Evolutionary conservation across 2,888 invertebrate species (phyloP), one percentile per base, ranked within the genome.

Genomic region (Epistrophe grossulariae): DNA sequence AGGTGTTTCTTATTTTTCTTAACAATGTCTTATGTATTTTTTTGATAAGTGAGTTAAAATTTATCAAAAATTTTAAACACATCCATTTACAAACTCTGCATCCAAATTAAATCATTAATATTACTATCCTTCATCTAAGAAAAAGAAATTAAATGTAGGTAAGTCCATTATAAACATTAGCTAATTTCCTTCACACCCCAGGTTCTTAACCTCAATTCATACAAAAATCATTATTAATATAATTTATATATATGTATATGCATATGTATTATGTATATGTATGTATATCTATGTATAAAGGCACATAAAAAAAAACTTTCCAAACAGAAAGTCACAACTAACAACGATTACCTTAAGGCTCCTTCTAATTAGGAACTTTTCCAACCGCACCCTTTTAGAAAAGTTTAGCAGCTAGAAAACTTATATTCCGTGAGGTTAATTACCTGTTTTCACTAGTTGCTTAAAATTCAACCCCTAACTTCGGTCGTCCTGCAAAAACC

Each of bases 351-450:
- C 52, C 70, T 40, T 70, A 17, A 28, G 74, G 31, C 60, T 60
- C 31, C 60, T 13, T 43, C 76, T 84, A 84, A 84, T 84, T 84
- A 80, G 72, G 48, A 84, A 79, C 80, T 80, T 77, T 70, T 72
- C 80, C 50, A 76, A 80, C 76, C 72, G 66, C 84, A 71, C 81
- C 81, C 68, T 73, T 81, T 68, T 35, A 77, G 45, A 73, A 68
- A 77, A 85, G 38, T 78, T 81, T 73, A 40, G 3, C 68, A 40
- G 3, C 68, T 35, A 59, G 43, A 59, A 70, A 78, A 72, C 77
- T 78, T 68, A 59, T 80, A 59, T 80, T 77, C 43, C 40, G 52
- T 55, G 60, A 50, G 76, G 72, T 73, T 85, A 85, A 85, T 85
- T 84, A 84, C 84, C 72, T 80, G 72, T 73, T 55, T 55, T 84